phyloP scores from a whole-genome alignment of 1,140 invertebrate species.

The Callitettix versicolor region DNA sequence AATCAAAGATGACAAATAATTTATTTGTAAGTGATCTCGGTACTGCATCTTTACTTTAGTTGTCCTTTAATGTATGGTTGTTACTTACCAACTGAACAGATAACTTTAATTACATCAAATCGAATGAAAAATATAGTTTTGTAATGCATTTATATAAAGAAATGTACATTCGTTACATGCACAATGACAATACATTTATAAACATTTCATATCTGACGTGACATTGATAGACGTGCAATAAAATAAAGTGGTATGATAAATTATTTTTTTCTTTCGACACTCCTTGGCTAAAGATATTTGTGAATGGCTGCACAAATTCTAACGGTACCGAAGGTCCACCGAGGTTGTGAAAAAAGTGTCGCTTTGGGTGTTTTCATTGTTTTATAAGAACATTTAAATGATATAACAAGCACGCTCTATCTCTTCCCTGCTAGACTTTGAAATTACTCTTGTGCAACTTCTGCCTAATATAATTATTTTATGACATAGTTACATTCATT shows the following conservation, averaged over 20 bases:
- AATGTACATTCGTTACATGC: no score
- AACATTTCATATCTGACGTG: no score
- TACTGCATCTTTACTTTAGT: no score
- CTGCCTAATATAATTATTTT: slow-evolving; percentile 16
- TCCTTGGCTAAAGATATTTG: slow-evolving; percentile 31
- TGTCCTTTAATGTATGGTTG: no score
- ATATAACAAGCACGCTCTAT: slow-evolving; percentile 15
- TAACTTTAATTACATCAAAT: no score
- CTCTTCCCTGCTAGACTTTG: slow-evolving; percentile 11
- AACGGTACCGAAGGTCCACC: slow-evolving; percentile 16
- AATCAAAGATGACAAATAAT: no score
- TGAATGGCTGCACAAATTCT: slow-evolving; percentile 40
- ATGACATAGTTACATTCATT: slow-evolving; percentile 5
- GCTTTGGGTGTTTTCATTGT: not conserved
- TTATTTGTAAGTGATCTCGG: no score
- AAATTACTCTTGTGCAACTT: slow-evolving; percentile 18
- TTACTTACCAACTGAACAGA: no score
- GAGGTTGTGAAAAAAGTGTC: slow-evolving; percentile 18
- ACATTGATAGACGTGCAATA: slow-evolving; percentile 6
- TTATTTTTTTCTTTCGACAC: not conserved
- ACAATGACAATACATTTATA: no score
- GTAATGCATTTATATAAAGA: no score
- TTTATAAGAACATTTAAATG: slow-evolving; percentile 1
- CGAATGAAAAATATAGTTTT: no score
- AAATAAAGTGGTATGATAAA: not conserved